Evolutionary conservation across 2,113 vertebrate species (phyloP), one percentile per base, ranked within the genome.

Genomic region (Polypterus senegalus): DNA sequence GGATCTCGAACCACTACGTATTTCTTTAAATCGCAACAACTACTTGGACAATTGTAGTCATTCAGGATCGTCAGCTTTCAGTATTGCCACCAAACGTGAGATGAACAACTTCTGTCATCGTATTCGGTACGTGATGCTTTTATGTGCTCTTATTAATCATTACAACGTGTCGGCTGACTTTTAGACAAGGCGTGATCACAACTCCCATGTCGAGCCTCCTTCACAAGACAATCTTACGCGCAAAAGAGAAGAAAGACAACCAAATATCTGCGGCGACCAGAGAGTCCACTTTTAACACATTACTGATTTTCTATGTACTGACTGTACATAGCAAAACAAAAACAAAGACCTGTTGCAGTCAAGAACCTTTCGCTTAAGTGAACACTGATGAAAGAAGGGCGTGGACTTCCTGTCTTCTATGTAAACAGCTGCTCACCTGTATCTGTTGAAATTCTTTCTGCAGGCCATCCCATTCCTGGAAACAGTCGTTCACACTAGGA

Each of bases 381-480:
- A 54, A 58, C 59, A 9, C 48, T 46, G 46, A 53, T 7, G 3
- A 5, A 5, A 43, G 69, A 45, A 61, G 0, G n/a, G 0, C 4
- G 7, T 4, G 0, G 1, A 0, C 0, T 54, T 1, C 54, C 27
- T 44, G 59, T 3, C 4, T 10, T 9, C 9, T 4, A 9, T 45
- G 43, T 7, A 45, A 11, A 9, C 66, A 69, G 49, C 55, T 53
- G 9, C 73, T 77, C 76, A 97, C 94, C 92, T 94, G 92, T 71
- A 89, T 82, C 63, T 78, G 71, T 61, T 88, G 85, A 73, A 83
- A 91, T 63, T 93, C 90, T 62, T 82, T 82, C 71, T 94, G 88
- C 73, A 92, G 77, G 69, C 81, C 69, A 66, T 84, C 77, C 89
- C 92, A 96, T 68, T 94, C 90, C 64, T 79, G 81, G 70, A 86